Conservation (phyloP, 2,113 vertebrate genomes). For the Catharus fuscescens region DNA sequence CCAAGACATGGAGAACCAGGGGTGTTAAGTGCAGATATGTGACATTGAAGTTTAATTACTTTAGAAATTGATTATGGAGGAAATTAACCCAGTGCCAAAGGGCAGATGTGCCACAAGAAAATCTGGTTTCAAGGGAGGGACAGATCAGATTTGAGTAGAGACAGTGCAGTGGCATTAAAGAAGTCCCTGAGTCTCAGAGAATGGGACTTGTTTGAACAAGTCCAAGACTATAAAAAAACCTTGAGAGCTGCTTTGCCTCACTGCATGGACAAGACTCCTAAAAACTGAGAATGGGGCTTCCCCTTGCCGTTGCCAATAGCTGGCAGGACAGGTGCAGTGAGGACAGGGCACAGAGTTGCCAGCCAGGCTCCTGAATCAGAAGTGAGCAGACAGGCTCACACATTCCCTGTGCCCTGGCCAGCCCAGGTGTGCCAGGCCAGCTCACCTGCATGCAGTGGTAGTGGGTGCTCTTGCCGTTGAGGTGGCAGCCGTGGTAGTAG, state of each 20-base stretch:
- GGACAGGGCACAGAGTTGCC: background rate
- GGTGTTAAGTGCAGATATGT: background rate
- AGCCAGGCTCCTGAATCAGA: background rate
- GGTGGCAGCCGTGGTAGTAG: constrained; percentile 98
- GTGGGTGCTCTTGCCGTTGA: constrained; percentile 99
- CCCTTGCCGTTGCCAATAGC: background rate
- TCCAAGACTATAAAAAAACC: background rate
- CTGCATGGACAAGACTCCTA: background rate
- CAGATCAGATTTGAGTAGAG: background rate
- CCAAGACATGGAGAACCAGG: background rate
- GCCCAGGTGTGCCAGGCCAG: background rate
- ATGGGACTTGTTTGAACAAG: background rate
- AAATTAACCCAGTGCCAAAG: background rate
- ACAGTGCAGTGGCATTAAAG: background rate
- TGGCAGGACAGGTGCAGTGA: background rate
- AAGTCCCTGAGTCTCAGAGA: background rate
- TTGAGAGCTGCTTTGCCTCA: background rate
- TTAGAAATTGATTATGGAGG: constrained; percentile 18
- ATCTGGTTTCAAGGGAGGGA: background rate
- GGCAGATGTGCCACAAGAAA: background rate
- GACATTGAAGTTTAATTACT: constrained; percentile 7
- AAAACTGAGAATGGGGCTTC: background rate
- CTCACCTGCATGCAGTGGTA: constrained; percentile 99
- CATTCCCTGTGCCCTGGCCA: background rate
- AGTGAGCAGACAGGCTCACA: background rate